Evolutionary conservation across 2,797 vertebrate genomes (phyloP).

Genomic region (Melopsittacus undulatus): DNA sequence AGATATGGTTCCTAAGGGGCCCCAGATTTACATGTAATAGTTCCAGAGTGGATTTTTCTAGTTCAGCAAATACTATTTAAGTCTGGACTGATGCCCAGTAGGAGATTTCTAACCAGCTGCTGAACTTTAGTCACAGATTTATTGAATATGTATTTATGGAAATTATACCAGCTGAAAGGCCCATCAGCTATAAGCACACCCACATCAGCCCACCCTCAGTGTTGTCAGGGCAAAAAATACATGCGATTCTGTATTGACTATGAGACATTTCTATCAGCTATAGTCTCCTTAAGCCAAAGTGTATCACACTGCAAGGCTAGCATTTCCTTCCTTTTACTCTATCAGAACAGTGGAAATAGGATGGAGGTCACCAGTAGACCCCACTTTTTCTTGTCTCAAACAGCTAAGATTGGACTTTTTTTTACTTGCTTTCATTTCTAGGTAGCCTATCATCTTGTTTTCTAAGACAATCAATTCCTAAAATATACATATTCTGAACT

Average conservation of each 20-base stretch:
- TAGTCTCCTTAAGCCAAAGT: background rate
- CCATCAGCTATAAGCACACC: background rate
- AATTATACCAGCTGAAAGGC: slow-evolving; percentile 7
- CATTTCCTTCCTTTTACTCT: background rate
- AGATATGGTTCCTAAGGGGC: background rate
- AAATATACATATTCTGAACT: background rate
- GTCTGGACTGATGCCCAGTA: slow-evolving; percentile 11
- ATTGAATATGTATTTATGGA: slow-evolving; percentile 21
- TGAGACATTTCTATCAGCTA: background rate
- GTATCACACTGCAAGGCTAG: background rate
- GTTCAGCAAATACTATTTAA: slow-evolving; percentile 15
- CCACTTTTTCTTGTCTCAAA: background rate
- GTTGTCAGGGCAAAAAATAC: background rate
- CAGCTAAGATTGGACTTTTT: background rate
- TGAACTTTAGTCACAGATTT: slow-evolving; percentile 32
- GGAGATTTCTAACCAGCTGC: slow-evolving; percentile 19
- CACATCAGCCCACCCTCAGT: background rate
- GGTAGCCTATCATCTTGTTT: background rate
- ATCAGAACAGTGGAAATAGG: background rate
- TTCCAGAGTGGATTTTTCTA: slow-evolving; percentile 43
- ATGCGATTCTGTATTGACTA: background rate
- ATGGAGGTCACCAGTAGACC: background rate
- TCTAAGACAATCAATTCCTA: background rate
- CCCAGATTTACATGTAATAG: background rate
- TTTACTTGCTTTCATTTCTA: background rate